These are phyloP conservation scores for Rhabdophis nuchalis DNA, from an alignment of 2,797 vertebrate genomes.

Conservation along the genomic window DNA sequence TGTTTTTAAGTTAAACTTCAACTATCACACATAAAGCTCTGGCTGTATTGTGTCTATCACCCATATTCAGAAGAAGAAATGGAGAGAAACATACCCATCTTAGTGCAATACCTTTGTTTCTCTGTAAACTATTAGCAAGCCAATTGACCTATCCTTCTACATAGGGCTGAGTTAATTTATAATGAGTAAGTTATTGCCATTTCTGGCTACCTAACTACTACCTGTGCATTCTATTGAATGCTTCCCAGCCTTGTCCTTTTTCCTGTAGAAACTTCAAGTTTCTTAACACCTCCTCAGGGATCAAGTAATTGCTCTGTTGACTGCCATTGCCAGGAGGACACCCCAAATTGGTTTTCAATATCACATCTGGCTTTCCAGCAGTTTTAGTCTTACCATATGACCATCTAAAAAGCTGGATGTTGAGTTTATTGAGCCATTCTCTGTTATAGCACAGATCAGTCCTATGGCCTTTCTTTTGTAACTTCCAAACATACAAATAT, in stretches of 20 bases:
- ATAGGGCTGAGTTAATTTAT: not conserved
- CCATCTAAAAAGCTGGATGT: not conserved
- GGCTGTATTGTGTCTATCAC: not conserved
- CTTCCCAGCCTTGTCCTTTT: not conserved
- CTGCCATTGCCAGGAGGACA: not conserved
- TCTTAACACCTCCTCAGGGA: not conserved
- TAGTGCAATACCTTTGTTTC: not conserved
- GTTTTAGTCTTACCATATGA: not conserved
- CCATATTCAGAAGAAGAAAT: not conserved
- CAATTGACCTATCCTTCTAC: not conserved
- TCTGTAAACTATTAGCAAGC: not conserved
- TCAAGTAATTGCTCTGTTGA: not conserved
- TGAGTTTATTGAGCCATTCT: not conserved
- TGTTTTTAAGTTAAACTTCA: not conserved
- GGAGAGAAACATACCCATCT: not conserved
- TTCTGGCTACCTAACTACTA: not conserved
- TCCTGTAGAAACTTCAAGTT: not conserved
- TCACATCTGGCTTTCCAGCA: not conserved
- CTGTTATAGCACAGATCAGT: not conserved
- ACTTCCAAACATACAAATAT: not conserved
- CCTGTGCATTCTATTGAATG: not conserved
- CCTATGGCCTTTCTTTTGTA: not conserved
- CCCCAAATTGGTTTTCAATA: not conserved
- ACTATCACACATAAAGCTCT: not conserved
- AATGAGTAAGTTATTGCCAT: not conserved